Base-by-base conservation (phyloP, 2,888 invertebrate species). In the Epinotia ramella region DNA sequence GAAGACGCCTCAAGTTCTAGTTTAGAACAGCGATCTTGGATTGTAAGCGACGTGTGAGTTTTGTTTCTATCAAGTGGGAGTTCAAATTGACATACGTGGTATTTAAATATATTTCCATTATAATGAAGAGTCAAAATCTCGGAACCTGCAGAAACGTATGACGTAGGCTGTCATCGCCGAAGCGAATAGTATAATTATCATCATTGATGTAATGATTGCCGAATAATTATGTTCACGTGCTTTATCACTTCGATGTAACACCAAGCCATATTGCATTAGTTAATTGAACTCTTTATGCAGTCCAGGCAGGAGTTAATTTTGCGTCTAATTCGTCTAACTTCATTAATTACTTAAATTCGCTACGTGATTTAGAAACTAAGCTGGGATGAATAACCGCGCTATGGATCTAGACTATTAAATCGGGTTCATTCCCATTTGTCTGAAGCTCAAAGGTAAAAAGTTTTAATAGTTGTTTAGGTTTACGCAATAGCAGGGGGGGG, bases 261-360 rank as follows among this genome's bases (percentile, higher is more conserved):
- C 4, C 13, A 24, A n/a, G 13, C 49, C 24, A 49, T 49, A 56
- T 56, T 13, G 66, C 53, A 59, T 69, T 60, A 24, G 59, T 59
- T n/a, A 60, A 67, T 20, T 9, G 57, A 68, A 59, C 59, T 68
- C n/a, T 60, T 60, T 68, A 68, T 59, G 46, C 20, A 24, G 59
- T 69, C 59, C 59, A 44, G 69, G 46, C 59, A 69, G 28, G 24
- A 60, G 59, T 44, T 69, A 60, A 69, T 60, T 28, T 28, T 69
- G n/a, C 46, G 40, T 57, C 16, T 68, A 68, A 24, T 60, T 59
- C 53, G 68, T 68, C 40, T 59, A 46, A 57, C 63, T 73, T 63
- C 28, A 56, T 56, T 46, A 69, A 73, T 73, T 73, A 68, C 13
- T 63, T 9, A 28, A 74, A 16, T 69, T 59, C 7, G 33, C 66